Evolutionary conservation across 2,888 invertebrate species (phyloP), one percentile per base, ranked within the genome.

Genomic region (Cephus spinipes): DNA sequence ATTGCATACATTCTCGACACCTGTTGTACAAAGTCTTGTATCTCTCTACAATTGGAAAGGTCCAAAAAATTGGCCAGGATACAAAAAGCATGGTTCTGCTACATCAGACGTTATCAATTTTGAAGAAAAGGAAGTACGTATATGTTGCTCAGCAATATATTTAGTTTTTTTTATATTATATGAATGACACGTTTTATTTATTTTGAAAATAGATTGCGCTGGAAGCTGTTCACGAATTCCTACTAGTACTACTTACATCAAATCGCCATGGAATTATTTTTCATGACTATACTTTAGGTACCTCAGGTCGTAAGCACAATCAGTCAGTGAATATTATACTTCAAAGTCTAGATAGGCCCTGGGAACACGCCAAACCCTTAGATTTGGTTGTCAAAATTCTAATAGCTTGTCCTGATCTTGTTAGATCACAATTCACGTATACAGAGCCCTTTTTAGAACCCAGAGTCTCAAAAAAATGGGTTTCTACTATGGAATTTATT

Each of bases 201-300:
- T 68, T 79, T 81, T 81, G 77, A 23, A 73, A 76, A 73, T 73
- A 91, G 90, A 89, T 92, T 78, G 95, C 96, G 11, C 92, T 93
- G 73, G 92, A 92, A 15, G 92, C 94, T 12, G 92, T 95, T 0
- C 95, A 96, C 84, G 93, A 95, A 36, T 95, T 97, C 81, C 92
- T 97, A n/a, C 82, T 95, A n/a, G 93, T 94, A 74, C 90, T 98
- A 2, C 94, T 96, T 81, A 96, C 97, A 2, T 96, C 96, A 0
- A 94, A 95, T 83, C 96, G 95, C 89, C 90, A 94, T 86, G 97
- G 97, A 11, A 93, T 98, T 15, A 94, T 95, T 84, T 97, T 97
- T 87, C 93, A 94, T 83, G 96, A 97, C 85, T 94, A 93, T 83
- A 92, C 93, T 4, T 89, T 95, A 36, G 96, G 95, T 40, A 93